These are phyloP conservation scores for Venusia cambrica DNA, from an alignment of 2,888 invertebrate genomes.

Conservation along the genomic window DNA sequence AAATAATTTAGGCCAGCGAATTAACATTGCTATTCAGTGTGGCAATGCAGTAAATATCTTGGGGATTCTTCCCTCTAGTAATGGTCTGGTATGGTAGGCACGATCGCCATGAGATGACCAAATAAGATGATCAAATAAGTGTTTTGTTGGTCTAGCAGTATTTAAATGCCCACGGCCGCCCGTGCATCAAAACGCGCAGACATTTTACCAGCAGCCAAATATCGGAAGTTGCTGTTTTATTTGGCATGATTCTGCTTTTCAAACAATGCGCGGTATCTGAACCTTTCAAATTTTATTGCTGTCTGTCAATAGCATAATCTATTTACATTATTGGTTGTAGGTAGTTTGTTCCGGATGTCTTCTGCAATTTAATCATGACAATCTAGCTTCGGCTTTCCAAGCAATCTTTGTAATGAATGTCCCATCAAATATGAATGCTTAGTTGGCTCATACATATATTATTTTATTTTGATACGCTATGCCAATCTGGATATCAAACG, in stretches of 20 bases:
- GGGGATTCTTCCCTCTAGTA: too few relatives aligned
- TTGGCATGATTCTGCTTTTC: slow-evolving; percentile 16
- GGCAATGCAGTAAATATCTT: too few relatives aligned
- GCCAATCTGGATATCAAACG: slow-evolving; percentile 26
- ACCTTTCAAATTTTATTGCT: slow-evolving; percentile 11
- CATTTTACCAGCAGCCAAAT: slow-evolving; percentile 36
- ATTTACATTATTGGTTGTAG: too few relatives aligned
- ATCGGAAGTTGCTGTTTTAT: slow-evolving; percentile 19
- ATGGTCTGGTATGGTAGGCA: too few relatives aligned
- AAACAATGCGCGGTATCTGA: slow-evolving; percentile 7
- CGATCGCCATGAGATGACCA: too few relatives aligned
- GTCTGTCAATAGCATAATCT: slow-evolving; percentile 18
- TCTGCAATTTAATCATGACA: not conserved
- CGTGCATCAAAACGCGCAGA: slow-evolving; percentile 14
- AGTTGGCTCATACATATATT: slow-evolving; percentile 7
- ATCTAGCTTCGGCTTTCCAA: slow-evolving; percentile 9
- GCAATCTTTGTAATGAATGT: slow-evolving; percentile 8
- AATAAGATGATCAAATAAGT: too few relatives aligned
- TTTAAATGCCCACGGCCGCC: slow-evolving; percentile 4
- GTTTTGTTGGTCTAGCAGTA: too few relatives aligned
- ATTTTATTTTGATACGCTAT: slow-evolving; percentile 13
- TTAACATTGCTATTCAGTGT: too few relatives aligned
- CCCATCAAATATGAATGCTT: slow-evolving; percentile 5
- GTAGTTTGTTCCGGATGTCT: slow-evolving; percentile 12
- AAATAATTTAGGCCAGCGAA: too few relatives aligned